Conservation (phyloP, 2,797 vertebrate genomes). For the Periophthalmus magnuspinnatus region DNA sequence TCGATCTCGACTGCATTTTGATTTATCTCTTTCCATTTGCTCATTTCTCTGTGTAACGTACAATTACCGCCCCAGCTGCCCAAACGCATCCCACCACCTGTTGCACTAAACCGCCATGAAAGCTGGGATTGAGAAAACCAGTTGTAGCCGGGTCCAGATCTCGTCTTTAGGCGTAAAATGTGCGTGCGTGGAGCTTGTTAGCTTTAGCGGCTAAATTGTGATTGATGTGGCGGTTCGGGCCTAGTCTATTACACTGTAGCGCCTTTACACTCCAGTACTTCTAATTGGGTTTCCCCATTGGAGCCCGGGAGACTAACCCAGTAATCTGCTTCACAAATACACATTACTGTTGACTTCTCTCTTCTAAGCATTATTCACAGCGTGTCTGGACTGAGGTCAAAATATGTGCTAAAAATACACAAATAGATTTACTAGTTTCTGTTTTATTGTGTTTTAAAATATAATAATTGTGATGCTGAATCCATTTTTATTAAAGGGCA, state of each 20-base stretch:
- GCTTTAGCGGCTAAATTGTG: not conserved
- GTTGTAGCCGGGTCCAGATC: not conserved
- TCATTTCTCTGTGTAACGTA: not conserved
- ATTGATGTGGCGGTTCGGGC: not conserved
- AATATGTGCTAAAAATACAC: not conserved
- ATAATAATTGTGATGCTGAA: no score
- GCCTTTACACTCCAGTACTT: slow-evolving; percentile 10
- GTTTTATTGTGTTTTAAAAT: no score
- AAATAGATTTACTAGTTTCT: no score
- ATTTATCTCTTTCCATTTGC: not conserved
- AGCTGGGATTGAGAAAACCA: not conserved
- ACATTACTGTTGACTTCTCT: not conserved
- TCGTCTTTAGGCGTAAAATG: not conserved
- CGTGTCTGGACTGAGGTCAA: not conserved
- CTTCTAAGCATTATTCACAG: not conserved
- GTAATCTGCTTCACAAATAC: slow-evolving; percentile 11
- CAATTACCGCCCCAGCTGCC: slow-evolving; percentile 2
- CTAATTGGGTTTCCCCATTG: slow-evolving; percentile 12
- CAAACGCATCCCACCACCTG: not conserved
- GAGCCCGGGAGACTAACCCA: not conserved
- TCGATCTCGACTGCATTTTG: not conserved
- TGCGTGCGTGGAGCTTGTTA: not conserved
- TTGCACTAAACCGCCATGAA: not conserved
- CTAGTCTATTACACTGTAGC: not conserved
- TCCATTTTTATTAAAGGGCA: no score